These are phyloP conservation scores for human (Homo sapiens) DNA, from an alignment of 2,113 vertebrate species.

Conservation along the genomic window DNA sequence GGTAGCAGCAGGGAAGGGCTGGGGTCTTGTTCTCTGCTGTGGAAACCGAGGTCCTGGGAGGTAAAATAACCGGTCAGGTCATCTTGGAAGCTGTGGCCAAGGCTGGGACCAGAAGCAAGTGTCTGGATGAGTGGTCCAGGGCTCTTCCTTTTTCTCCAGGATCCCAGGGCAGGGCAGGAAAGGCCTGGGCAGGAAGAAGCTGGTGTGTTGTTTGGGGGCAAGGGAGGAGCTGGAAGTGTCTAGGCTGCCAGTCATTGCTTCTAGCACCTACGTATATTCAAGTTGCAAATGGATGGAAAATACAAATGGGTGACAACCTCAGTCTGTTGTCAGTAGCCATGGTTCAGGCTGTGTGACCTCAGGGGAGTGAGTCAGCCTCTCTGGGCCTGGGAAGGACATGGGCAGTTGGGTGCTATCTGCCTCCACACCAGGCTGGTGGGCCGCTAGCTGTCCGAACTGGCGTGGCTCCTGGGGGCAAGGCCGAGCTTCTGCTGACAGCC, in stretches of 20 bases:
- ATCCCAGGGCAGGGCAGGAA: not conserved
- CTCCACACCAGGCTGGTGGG: not conserved
- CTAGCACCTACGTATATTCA: fast-evolving
- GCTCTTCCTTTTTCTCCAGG: not conserved
- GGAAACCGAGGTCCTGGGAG: not conserved
- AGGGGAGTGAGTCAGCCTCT: not conserved
- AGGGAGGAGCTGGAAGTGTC: no score
- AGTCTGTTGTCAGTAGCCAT: fast-evolving
- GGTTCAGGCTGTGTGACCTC: not conserved
- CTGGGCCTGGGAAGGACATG: not conserved
- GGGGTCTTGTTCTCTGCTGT: fast-evolving
- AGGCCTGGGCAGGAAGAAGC: not conserved
- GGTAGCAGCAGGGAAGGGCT: not conserved
- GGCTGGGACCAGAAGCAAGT: not conserved
- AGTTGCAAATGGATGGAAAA: not conserved
- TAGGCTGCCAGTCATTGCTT: not conserved
- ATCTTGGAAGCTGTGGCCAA: not conserved
- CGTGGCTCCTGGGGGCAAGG: not conserved
- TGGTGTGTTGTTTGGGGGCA: fast-evolving
- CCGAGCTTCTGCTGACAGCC: not conserved
- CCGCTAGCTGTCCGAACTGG: not conserved
- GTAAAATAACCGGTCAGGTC: not conserved
- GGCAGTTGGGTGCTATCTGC: not conserved
- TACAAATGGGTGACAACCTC: no score
- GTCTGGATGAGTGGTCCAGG: not conserved